Evolutionary conservation across 2,888 invertebrate species (phyloP).

Genomic region (Apotomis betuletana): DNA sequence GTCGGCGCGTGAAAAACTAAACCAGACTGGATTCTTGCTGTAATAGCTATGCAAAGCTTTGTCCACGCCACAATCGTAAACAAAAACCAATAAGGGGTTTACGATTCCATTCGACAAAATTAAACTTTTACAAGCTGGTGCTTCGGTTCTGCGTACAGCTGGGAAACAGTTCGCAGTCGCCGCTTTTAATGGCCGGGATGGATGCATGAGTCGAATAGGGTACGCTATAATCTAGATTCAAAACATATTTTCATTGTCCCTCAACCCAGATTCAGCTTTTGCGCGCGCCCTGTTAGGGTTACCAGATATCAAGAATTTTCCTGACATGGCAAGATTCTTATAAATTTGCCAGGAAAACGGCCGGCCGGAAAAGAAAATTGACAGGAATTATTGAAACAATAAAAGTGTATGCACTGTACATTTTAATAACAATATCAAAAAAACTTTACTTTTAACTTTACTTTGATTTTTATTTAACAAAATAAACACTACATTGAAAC

Average conservation of each 20-base stretch:
- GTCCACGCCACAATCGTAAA: constrained; percentile 71
- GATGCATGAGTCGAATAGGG: constrained; percentile 3
- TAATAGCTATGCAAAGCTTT: constrained; percentile 62
- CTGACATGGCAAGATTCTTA: too few species aligned
- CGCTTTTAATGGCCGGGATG: constrained; percentile 36
- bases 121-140: constrained; percentile 73
- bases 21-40: constrained; percentile 49
- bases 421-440: too few species aligned
- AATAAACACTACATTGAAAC: too few species aligned
- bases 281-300: not conserved
- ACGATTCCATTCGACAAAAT: constrained; percentile 78
- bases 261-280: not conserved
- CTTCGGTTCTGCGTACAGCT: constrained; percentile 30
- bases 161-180: constrained; percentile 68
- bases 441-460: too few species aligned
- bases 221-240: not conserved
- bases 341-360: too few species aligned
- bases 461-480: too few species aligned
- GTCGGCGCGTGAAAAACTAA: constrained; percentile 21
- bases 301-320: too few species aligned
- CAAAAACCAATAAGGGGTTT: constrained; percentile 76
- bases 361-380: too few species aligned
- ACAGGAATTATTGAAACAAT: too few species aligned
- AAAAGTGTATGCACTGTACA: too few species aligned
- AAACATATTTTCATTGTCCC: constrained; percentile 8